Conservation (phyloP, 2,888 invertebrate species). For the Dryococelus australis region DNA sequence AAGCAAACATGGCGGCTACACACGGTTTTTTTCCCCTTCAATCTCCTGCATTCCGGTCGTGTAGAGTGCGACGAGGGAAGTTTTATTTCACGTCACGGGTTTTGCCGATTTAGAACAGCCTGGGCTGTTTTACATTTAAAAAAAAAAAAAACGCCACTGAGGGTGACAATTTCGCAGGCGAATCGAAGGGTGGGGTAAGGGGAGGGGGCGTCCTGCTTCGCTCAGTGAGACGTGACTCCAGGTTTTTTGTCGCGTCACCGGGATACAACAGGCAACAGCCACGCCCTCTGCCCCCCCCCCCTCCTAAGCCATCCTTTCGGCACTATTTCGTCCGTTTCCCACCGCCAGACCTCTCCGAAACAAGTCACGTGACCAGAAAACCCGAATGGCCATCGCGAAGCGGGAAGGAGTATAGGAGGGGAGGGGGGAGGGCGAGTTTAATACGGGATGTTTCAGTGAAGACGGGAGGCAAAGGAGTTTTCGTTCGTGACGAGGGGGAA, state of each 20-base stretch:
- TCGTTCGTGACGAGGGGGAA: background rate
- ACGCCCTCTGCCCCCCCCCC: no score
- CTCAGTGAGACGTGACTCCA: background rate
- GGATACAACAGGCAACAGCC: background rate
- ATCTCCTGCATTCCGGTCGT: no score
- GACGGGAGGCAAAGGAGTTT: background rate
- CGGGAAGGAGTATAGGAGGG: background rate
- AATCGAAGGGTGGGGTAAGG: background rate
- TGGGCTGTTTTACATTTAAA: background rate
- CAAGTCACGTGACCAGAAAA: constrained; percentile 16
- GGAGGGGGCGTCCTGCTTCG: background rate
- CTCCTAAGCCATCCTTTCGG: no score
- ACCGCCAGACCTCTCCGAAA: background rate
- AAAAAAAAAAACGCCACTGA: background rate
- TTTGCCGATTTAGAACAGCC: background rate
- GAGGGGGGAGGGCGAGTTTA: background rate
- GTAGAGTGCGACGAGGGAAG: no score
- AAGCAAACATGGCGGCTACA: no score
- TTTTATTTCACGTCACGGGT: background rate
- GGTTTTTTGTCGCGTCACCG: background rate
- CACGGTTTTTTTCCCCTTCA: no score
- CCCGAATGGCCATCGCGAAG: background rate
- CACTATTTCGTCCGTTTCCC: background rate
- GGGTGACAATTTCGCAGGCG: background rate
- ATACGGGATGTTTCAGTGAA: background rate